Evolutionary conservation across 2,888 invertebrate species (phyloP).

Genomic region (Conops quadrifasciatus): DNA sequence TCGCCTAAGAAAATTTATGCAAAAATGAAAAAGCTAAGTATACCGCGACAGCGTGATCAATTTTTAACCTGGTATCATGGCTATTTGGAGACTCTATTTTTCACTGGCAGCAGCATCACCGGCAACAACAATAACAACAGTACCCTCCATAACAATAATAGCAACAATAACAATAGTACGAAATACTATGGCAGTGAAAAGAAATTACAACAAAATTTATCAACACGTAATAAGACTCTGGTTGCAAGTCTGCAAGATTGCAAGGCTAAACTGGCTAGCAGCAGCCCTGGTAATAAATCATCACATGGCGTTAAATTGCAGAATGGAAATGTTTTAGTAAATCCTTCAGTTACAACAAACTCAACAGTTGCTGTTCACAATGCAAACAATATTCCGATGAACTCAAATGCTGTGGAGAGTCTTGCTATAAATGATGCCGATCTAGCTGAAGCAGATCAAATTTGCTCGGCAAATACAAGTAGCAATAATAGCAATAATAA

Average conservation of each 20-base stretch:
- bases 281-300: conserved; percentile 27
- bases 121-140: conserved; percentile 30
- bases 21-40: conserved; percentile 57
- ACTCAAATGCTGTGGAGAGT: conserved; percentile 56
- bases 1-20: conserved; percentile 62
- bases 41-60: conserved; percentile 58
- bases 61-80: conserved; percentile 60
- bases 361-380: conserved; percentile 33
- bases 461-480: conserved; percentile 63
- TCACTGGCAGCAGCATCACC: conserved; percentile 31
- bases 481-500: conserved; percentile 32
- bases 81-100: conserved; percentile 58
- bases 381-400: conserved; percentile 46
- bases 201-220: conserved; percentile 1
- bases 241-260: no score
- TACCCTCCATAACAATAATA: background rate
- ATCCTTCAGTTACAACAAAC: conserved; percentile 46
- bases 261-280: background rate
- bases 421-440: conserved; percentile 73
- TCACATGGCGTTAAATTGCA: conserved; percentile 29
- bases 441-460: conserved; percentile 83
- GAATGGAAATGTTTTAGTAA: conserved; percentile 34
- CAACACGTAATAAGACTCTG: conserved; percentile 2
- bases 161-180: conserved; percentile 31
- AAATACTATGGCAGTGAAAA: conserved; percentile 5